These are phyloP conservation scores for Malacosoma neustria DNA, from an alignment of 2,888 invertebrate species.

Conservation along the genomic window DNA sequence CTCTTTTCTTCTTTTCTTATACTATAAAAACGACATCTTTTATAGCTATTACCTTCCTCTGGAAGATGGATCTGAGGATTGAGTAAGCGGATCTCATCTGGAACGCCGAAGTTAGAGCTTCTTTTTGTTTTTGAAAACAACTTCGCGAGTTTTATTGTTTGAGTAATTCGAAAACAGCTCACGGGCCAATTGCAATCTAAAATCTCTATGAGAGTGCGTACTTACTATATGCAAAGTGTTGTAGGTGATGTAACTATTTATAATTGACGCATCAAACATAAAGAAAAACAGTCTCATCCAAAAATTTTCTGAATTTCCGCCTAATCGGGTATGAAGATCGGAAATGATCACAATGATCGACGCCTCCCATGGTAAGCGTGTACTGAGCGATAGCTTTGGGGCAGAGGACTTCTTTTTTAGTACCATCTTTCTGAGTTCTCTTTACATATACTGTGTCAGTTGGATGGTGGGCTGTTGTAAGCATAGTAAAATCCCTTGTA, in stretches of 20 bases:
- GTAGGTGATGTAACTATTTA: conserved; percentile 18
- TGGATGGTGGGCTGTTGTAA: conserved; percentile 20
- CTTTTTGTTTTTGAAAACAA: conserved; percentile 1
- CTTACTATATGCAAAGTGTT: conserved; percentile 10
- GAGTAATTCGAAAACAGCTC: conserved; percentile 10
- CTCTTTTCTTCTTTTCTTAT: conserved; percentile 16
- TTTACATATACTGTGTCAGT: conserved; percentile 11
- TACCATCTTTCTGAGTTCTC: conserved; percentile 15
- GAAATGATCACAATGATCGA: conserved; percentile 11
- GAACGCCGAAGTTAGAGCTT: conserved; percentile 21
- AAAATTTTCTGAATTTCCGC: conserved; percentile 24
- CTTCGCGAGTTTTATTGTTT: conserved; percentile 6
- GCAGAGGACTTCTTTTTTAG: conserved; percentile 10
- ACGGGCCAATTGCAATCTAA: conserved; percentile 13
- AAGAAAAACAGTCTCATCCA: conserved; percentile 27
- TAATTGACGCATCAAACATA: conserved; percentile 16
- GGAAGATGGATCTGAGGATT: conserved; percentile 26
- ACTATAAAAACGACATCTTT: conserved; percentile 25
- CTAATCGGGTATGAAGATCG: conserved; percentile 15
- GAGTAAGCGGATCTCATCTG: conserved; percentile 23
- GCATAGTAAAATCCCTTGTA: conserved; percentile 17
- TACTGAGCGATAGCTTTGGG: conserved; percentile 13
- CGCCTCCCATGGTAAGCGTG: conserved; percentile 16
- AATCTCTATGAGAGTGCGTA: conserved; percentile 12
- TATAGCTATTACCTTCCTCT: conserved; percentile 20